Evolutionary conservation across 1,140 invertebrate species (phyloP).

Genomic region (Coenobita brevimanus): DNA sequence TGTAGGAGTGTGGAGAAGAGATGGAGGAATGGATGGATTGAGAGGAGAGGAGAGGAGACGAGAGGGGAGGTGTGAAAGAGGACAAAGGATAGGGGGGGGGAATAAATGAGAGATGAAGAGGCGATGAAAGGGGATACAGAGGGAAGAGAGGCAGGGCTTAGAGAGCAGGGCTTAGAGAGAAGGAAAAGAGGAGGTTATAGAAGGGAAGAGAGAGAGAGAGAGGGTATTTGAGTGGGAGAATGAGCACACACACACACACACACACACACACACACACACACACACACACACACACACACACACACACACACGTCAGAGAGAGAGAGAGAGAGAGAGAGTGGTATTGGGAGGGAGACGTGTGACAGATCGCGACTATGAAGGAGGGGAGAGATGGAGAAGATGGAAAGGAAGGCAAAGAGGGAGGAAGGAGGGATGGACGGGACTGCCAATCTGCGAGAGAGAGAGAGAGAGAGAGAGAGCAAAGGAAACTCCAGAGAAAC

Average conservation of each 20-base stretch:
- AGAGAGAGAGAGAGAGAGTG: no score
- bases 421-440: neutral
- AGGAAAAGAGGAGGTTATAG: neutral
- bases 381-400: neutral
- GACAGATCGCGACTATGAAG: neutral
- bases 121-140: neutral
- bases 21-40: neutral
- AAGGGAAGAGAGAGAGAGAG: neutral
- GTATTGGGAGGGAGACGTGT: neutral
- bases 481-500: neutral
- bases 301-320: no score
- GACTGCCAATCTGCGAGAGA: neutral
- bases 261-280: neutral
- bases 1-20: no score
- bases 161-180: conserved; percentile 6
- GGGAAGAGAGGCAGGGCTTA: neutral
- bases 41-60: neutral
- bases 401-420: neutral
- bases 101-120: neutral
- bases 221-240: neutral
- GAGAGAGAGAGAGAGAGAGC: neutral
- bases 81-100: neutral
- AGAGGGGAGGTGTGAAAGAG: neutral
- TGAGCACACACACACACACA: neutral
- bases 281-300: neutral